Evolutionary conservation across 2,888 invertebrate genomes (phyloP).

Genomic region (Melikaiella ostensackeni): DNA sequence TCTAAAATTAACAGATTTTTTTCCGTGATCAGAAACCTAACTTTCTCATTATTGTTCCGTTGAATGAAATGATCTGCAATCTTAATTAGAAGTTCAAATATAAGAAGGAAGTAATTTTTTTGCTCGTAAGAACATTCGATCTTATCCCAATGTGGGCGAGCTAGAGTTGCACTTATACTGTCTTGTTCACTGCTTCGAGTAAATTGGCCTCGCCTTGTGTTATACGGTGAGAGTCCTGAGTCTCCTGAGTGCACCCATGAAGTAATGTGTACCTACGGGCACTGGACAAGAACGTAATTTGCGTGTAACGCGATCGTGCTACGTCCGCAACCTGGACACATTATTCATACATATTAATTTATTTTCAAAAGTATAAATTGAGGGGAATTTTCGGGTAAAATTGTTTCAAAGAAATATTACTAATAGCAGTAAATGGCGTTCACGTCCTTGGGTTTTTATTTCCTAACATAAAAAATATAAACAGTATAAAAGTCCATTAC

Average conservation of each 20-base stretch:
- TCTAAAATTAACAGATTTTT: too few species aligned
- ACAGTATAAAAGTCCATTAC: too few species aligned
- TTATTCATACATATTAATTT: background rate
- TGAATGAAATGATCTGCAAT: background rate
- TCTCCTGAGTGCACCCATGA: conserved; percentile 42
- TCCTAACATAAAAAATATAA: too few species aligned
- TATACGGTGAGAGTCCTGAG: conserved; percentile 30
- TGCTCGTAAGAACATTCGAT: background rate
- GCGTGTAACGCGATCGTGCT: conserved; percentile 24
- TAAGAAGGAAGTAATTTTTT: background rate
- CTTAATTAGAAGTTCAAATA: background rate
- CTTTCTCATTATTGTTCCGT: too few species aligned
- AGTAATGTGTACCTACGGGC: conserved; percentile 43
- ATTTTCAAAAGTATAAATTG: too few species aligned
- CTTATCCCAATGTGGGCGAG: background rate
- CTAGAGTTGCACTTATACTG: conserved; percentile 3
- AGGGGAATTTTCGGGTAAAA: too few species aligned
- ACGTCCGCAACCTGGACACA: conserved; percentile 10
- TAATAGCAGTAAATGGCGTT: too few species aligned
- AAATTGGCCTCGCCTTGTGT: conserved; percentile 42
- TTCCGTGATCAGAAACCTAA: too few species aligned
- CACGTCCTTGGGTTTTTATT: too few species aligned
- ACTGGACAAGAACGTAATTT: conserved; percentile 44
- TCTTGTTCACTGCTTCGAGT: conserved; percentile 28
- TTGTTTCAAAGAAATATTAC: too few species aligned